Base-by-base conservation (phyloP, 1,140 invertebrate species). In the Bombus consobrinus region DNA sequence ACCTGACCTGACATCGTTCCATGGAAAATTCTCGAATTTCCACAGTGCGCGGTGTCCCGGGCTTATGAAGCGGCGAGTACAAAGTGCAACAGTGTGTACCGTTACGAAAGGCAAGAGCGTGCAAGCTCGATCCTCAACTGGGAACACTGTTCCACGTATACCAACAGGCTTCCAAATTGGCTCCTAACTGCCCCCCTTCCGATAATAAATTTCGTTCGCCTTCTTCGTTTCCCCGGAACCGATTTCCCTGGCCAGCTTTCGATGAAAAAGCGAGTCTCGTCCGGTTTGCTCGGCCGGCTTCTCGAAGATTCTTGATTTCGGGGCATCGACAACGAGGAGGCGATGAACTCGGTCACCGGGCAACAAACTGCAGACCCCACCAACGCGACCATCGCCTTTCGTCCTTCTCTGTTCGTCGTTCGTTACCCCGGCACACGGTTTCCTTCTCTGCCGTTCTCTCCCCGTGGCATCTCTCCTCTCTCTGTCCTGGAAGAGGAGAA, bases 261-360 rank as follows among this genome's bases (percentile, higher is more conserved):
- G 89, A 93, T 92, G 92, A 92, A 93, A 93, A 93, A 93, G 92
- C 92, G 91, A 93, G 90, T 92, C 90, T 92, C 87, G 84, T 93
- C 81, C 83, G 88, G 82, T 74, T 47, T n/a, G 62, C 64, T 68
- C 68, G 59, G 57, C 22, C 71, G 78, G 78, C 37, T 71, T 80
- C 79, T 84, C 88, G 94, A 95, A 95, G 92, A 89, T 94, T 94
- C 93, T 94, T 93, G 94, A 95, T 94, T 94, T 94, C 94, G 92
- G 92, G 92, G 88, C 90, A 93, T 91, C 92, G 91, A 83, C 86
- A 68, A 85, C 87, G 87, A 87, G 88, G 89, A 90, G 82, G 87
- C 88, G 95, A 95, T 95, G 95, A 95, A 95, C 95, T 95, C 94
- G 95, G 95, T 95, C 95, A 95, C 94, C 95, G 94, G 94, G 94